Percentiles rank a stretch among this genome's conserved stretches.
Conservation (phyloP, 2,797 vertebrate species). For the Phylloscopus collybita region DNA sequence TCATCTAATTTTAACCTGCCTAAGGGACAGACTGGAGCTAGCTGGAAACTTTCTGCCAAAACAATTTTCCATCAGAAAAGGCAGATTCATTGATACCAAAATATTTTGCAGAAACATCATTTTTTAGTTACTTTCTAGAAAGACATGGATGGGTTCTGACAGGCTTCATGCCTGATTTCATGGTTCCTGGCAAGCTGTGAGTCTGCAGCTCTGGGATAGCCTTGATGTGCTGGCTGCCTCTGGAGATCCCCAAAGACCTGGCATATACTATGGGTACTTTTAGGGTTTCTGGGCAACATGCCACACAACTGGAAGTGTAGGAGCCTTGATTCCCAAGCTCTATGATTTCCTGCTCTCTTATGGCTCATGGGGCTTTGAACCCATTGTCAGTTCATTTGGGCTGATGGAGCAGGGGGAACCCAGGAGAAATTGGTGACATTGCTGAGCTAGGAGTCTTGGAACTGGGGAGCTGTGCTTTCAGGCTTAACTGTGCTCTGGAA, state of each 20-base stretch:
- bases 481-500: neutral
- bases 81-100: constrained; percentile 27
- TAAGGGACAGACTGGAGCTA: neutral
- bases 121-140: constrained; percentile 12
- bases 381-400: neutral
- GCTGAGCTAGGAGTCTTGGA: neutral
- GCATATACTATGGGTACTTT: neutral
- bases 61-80: constrained; percentile 39
- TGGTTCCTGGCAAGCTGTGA: neutral
- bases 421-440: neutral
- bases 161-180: constrained; percentile 37
- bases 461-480: neutral
- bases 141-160: constrained; percentile 32
- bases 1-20: constrained; percentile 10
- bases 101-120: constrained; percentile 10
- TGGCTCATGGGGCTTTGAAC: neutral
- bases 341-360: neutral
- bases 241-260: neutral
- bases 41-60: constrained; percentile 29
- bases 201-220: constrained; percentile 3
- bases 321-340: neutral
- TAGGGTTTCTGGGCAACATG: neutral
- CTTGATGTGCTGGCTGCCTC: neutral
- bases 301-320: neutral
- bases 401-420: neutral